Evolutionary conservation across 1,140 invertebrate species (phyloP), one percentile per base, ranked within the genome.

Genomic region (Propsilocerus akamusi): DNA sequence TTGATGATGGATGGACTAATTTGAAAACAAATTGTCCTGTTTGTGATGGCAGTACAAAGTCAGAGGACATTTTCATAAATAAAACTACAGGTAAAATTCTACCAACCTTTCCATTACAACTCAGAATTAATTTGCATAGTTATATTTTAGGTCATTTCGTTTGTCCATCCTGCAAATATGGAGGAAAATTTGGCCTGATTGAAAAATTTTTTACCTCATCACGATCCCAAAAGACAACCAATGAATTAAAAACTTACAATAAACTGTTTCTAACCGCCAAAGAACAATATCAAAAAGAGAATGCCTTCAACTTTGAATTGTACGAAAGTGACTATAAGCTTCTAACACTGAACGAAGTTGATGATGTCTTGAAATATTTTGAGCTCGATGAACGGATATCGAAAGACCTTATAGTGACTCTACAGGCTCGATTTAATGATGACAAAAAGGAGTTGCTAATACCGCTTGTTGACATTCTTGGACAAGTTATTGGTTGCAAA

Each of bases 401-500:
- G 47, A 49, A 24, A 22, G 46, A 37, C 46, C 56, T 52, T 47
- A 25, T 25, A 17, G 37, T 46, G 48, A 12, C 6, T 34, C 55
- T 64, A 26, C 54, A 56, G 0, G 54, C 53, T 4, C 47, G 54
- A 22, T 73, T 68, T 52, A 57, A 72, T 37, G 32, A 57, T 6
- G 59, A 64, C 37, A 59, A 62, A 14, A 65, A 69, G 49, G 53
- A 63, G 34, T 60, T 86, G 51, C 76, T 79, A 57, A 79, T 84
- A 58, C 78, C 79, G 25, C 59, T 86, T 46, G 68, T 68, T 55
- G 76, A 77, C 53, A 65, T 70, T 6, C 58, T 72, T 20, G 70
- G 71, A 25, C 63, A 67, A 52, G 58, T 77, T 25, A 75, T 78
- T 4, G 81, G 81, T 2, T 82, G 77, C 51, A 80, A 70, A 70